Evolutionary conservation across 2,113 vertebrate genomes (phyloP), one percentile per base, ranked within the genome.

Genomic region (Pelvicachromis taeniatus): DNA sequence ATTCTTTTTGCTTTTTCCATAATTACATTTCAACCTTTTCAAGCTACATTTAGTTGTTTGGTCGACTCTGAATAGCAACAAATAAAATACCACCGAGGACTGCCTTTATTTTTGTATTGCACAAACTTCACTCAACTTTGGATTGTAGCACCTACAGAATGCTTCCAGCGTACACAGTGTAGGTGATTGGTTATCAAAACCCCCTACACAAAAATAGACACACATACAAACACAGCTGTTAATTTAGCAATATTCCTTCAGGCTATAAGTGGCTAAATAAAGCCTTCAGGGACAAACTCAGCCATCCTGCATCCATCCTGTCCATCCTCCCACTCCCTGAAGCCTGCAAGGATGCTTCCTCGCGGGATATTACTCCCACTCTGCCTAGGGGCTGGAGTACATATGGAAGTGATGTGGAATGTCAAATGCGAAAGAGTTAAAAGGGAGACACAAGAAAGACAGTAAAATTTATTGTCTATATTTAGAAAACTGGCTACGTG

Each of bases 331-430:
- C 56, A 78, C 81, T 85, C 54, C 73, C 21, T 56, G 42, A 68
- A 19, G 65, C 78, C 86, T 85, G 77, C 65, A 31, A 77, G 79
- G 75, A 78, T 70, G 29, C 82, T 52, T 85, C 84, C 90, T 87
- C 84, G 56, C 48, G 89, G 89, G 90, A 92, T n/a, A 10, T 55
- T 75, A 58, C 87, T 83, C 91, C 86, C 88, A 70, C 86, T 81
- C 83, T 83, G 89, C 91, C 86, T 84, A 53, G 48, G 61, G 81
- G 85, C 82, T 38, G 82, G 33, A 79, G 55, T 35, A 73, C 87
- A 90, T 84, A 85, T 68, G 85, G 58, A 85, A 54, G 82, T 61
- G 77, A 59, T 81, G 59, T 42, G 19, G 29, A 58, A 23, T 50
- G 42, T 54, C 78, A 78, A 61, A 21, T 78, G 26, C 54, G 38